These are phyloP conservation scores for Eupithecia inturbata DNA, from an alignment of 2,888 invertebrate species.

Conservation along the genomic window DNA sequence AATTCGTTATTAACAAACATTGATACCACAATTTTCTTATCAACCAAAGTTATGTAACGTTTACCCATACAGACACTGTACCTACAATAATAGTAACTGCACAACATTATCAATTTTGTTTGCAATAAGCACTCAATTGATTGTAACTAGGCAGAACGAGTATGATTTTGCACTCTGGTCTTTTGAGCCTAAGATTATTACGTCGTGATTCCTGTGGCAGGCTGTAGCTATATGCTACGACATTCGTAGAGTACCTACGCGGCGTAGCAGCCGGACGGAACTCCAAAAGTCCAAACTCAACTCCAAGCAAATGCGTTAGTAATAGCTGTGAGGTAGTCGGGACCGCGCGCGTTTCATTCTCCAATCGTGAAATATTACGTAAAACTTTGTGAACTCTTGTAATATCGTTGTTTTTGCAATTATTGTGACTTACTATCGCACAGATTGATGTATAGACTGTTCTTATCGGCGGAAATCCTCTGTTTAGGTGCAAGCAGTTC, in stretches of 20 bases:
- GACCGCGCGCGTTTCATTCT: constrained; percentile 70
- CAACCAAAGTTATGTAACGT: constrained; percentile 7
- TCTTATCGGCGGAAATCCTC: constrained; percentile 39
- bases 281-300: constrained; percentile 41
- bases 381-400: constrained; percentile 66
- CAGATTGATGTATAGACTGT: constrained; percentile 1
- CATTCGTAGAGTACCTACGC: constrained; percentile 36
- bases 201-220: constrained; percentile 54
- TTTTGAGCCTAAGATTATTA: constrained; percentile 42
- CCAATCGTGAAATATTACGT: constrained; percentile 73
- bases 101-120: constrained; percentile 51
- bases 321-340: constrained; percentile 66
- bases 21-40: constrained; percentile 9
- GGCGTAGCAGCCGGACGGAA: constrained; percentile 46
- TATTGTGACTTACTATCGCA: constrained; percentile 15
- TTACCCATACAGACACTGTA: constrained; percentile 5
- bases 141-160: constrained; percentile 44
- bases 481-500: constrained; percentile 65
- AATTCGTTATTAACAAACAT: constrained; percentile 7
- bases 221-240: constrained; percentile 43
- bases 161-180: constrained; percentile 22
- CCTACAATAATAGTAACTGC: constrained; percentile 14
- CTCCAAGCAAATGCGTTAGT: constrained; percentile 65
- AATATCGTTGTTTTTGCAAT: constrained; percentile 34
- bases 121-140: constrained; percentile 50